Base-by-base conservation (phyloP, 2,888 invertebrate genomes). In the Zhuqinia jingwanae region DNA sequence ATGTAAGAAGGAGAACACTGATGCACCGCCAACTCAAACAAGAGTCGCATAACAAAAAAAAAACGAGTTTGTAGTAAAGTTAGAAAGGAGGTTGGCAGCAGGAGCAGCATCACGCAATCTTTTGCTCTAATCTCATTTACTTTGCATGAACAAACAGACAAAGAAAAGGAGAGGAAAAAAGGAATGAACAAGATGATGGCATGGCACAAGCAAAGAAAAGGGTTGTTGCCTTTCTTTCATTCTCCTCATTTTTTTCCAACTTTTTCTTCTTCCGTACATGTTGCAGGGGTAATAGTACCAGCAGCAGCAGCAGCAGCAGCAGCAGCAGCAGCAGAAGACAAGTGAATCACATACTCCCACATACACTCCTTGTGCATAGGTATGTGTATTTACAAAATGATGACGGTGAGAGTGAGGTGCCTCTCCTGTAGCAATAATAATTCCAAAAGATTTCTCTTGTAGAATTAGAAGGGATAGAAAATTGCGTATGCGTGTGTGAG, bases 121-220 rank as follows among this genome's bases (percentile, higher is more conserved):
- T 76, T 83, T 73, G 87, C 87, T 89, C 89, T 90, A 90, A 90
- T 90, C 89, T 89, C 89, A 90, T 89, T 90, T 90, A 89, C 88
- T 90, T 90, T 90, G 90, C 90, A 90, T 90, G 90, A 90, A 90
- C 90, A 90, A 90, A 90, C 90, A 90, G 88, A 88, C 68, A 45
- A 45, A 47, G 45, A 45, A 20, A 56, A 17, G 36, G 36, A 36
- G 36, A 36, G 36, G 36, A 36, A 36, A 36, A 36, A 36, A 36
- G 36, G 36, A 36, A 36, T 17, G 22, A 22, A n/a, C n/a, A n/a
- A 36, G 36, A 36, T 36, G 36, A 36, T 36, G 36, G 36, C 8
- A 36, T 36, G 36, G 8, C 36, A 36, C 36, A 36, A 36, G 50
- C 8, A 11, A 60, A n/a, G 56, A 73, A 75, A 53, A 75, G 75